Base-by-base conservation (phyloP, 2,113 vertebrate species). In the Zapornia atra region DNA sequence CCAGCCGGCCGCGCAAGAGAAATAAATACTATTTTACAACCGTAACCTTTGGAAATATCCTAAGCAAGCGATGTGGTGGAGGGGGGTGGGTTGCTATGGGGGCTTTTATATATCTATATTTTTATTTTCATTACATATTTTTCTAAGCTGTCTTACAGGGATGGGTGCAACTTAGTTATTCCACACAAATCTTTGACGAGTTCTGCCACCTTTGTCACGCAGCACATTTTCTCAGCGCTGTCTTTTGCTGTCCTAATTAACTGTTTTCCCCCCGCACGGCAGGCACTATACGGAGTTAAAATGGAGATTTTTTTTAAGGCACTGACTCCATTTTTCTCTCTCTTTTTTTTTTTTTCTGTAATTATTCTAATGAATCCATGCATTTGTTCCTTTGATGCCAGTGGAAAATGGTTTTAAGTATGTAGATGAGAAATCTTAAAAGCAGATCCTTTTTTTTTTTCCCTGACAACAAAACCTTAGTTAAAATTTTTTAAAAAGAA, bases 171-270 rank as follows among this genome's bases (percentile, higher is more conserved):
- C 82, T 92, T 94, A 77, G 73, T 90, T 80, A 26, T 65, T 93
- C 76, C 54, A 51, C 25, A 36, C 4, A 59, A 83, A 72, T 89
- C 90, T 95, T 92, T 82, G 87, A 28, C 19, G 70, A 94, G 81
- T 95, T 94, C 84, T 96, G 84, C 88, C 93, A 89, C 91, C 71
- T 96, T 97, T 94, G 95, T 95, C 96, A 95, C 8, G 24, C 93
- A 91, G 86, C 81, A 73, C 60, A 42, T 89, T 97, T 94, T 81
- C 71, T 69, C 92, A 73, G 78, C 51, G 70, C 96, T 76, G 68
- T 63, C 82, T 96, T 82, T 90, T 82, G 86, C 96, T 81, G 83
- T 59, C 91, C 94, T 95, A 97, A 97, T 98, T 98, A 98, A 93
- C 94, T 88, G 79, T 91, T 70, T 96, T 80, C n/a, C 89, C 95